Evolutionary conservation across 2,113 vertebrate species (phyloP).

Genomic region (Haliaeetus leucogaster): DNA sequence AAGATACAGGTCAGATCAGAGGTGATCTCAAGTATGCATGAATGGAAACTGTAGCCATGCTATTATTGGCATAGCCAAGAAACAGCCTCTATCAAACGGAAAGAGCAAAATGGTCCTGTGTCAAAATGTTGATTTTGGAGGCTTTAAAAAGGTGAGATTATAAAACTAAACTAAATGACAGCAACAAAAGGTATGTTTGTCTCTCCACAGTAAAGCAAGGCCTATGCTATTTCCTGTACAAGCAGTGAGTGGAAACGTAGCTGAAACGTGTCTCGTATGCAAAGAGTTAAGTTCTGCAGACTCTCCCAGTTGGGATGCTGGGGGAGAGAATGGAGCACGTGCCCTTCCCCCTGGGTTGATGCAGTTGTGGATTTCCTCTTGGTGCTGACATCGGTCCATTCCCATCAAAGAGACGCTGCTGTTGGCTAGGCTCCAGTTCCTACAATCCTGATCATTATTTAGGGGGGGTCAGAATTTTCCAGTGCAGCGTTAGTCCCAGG

Average conservation of each 20-base stretch:
- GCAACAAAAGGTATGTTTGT: background rate
- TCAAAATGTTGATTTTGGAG: background rate
- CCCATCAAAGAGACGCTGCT: slow-evolving; percentile 3
- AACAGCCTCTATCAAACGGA: background rate
- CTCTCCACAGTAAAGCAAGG: background rate
- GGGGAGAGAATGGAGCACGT: slow-evolving; percentile 13
- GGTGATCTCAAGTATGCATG: background rate
- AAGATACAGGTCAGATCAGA: background rate
- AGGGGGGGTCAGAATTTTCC: slow-evolving; percentile 44
- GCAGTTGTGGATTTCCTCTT: slow-evolving; percentile 58
- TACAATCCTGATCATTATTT: background rate
- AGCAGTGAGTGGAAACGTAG: background rate
- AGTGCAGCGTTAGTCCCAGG: background rate
- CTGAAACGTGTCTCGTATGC: background rate
- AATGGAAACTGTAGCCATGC: background rate
- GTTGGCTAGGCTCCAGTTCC: slow-evolving; percentile 28
- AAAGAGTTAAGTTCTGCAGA: slow-evolving; percentile 28
- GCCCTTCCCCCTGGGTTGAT: slow-evolving; percentile 26
- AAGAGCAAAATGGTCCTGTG: background rate
- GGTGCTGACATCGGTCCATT: slow-evolving; percentile 35
- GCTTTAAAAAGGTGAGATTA: background rate
- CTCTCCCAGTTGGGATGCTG: background rate
- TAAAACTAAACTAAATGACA: background rate
- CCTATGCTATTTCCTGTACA: background rate
- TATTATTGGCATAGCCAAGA: background rate